A percentile compares a stretch with the other conserved stretches of the same genome.
phyloP scores from a whole-genome alignment of 2,113 vertebrate species.

The Eulemur rufifrons region DNA sequence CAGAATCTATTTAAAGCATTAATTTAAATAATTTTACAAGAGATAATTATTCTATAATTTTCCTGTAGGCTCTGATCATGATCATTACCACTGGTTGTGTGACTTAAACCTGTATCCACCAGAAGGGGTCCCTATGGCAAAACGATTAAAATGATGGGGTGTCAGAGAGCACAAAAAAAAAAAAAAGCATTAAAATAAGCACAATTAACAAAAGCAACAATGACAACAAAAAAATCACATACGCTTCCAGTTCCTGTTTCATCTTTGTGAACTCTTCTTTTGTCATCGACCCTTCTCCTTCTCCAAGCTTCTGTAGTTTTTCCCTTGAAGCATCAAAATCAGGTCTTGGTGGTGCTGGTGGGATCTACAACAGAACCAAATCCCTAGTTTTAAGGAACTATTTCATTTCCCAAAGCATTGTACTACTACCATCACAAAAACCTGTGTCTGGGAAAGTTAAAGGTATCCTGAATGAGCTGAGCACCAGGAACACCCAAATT shows the following conservation, averaged over 20 bases:
- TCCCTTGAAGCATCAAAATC: slow-evolving; percentile 99
- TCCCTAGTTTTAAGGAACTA: slow-evolving; percentile 13
- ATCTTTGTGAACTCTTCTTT: slow-evolving; percentile 99
- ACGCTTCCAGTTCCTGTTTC: slow-evolving; percentile 99
- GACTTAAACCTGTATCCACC: slow-evolving; percentile 63
- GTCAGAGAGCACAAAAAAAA: slow-evolving; percentile 56
- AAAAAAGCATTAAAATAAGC: slow-evolving; percentile 37
- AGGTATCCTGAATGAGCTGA: not conserved
- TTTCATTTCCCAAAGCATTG: not conserved
- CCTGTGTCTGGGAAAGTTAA: not conserved
- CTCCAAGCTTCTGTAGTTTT: slow-evolving; percentile 98
- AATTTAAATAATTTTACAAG: slow-evolving; percentile 50
- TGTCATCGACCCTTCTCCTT: slow-evolving; percentile 99
- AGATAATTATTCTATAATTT: slow-evolving; percentile 77
- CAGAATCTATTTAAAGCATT: slow-evolving; percentile 50
- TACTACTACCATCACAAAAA: not conserved
- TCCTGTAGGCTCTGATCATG: slow-evolving; percentile 85
- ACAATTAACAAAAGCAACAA: slow-evolving; percentile 48
- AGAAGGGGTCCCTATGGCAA: slow-evolving; percentile 63
- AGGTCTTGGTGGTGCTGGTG: slow-evolving; percentile 96
- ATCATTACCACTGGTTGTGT: slow-evolving; percentile 64
- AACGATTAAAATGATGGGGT: slow-evolving; percentile 54
- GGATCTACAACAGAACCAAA: slow-evolving; percentile 88
- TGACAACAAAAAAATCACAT: slow-evolving; percentile 76
- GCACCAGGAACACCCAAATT: not conserved